phyloP scores from a whole-genome alignment of 2,797 vertebrate genomes.

The Tolypeutes matacus region DNA sequence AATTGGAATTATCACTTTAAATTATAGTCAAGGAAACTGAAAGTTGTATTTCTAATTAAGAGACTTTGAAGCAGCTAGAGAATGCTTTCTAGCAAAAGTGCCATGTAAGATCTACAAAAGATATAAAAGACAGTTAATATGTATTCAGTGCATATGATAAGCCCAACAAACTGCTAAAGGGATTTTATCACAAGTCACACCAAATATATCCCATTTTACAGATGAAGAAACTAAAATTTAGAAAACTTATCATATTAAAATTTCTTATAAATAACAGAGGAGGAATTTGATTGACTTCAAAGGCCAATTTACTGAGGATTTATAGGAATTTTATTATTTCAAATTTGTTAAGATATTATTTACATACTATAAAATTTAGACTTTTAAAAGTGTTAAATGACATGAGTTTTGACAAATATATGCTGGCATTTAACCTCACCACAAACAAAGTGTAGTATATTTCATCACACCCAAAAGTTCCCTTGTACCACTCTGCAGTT shows the following conservation, averaged over 20 bases:
- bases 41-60: neutral
- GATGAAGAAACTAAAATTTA: neutral
- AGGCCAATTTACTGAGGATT: neutral
- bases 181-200: neutral
- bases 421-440: no score
- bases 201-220: neutral
- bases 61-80: neutral
- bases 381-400: neutral
- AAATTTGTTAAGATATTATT: neutral
- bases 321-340: neutral
- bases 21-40: neutral
- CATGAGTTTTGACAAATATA: no score
- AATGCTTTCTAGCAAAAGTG: neutral
- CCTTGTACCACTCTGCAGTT: no score
- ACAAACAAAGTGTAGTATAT: no score
- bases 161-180: neutral
- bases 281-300: neutral
- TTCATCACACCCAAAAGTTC: no score
- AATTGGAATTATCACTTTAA: neutral
- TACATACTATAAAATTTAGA: neutral
- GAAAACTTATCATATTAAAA: neutral
- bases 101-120: neutral
- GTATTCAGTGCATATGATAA: neutral
- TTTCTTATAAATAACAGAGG: neutral
- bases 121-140: neutral